Evolutionary conservation across 1,140 invertebrate genomes (phyloP), one percentile per base, ranked within the genome.

Genomic region (Armadillidium nasatum): DNA sequence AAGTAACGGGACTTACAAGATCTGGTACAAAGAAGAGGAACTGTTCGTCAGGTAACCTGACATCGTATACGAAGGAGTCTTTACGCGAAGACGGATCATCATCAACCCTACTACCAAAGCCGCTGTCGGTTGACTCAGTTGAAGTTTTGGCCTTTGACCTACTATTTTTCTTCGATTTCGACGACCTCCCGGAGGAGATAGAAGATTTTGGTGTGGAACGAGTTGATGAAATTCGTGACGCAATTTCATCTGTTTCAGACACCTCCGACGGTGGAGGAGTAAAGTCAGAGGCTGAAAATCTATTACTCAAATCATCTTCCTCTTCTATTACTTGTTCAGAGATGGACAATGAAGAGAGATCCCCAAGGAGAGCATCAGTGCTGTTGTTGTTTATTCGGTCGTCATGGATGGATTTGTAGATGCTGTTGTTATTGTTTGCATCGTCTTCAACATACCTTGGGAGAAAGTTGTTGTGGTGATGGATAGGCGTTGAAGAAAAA

Each of bases 1-100:
- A 33, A 33, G 33, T 33, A 6, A 6, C 22, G 21, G n/a, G 50
- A 79, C 78, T 80, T 76, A 80, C 79, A 33, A 80, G 77, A 72
- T 80, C 79, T 66, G 79, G 79, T 4, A 80, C 79, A 72, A 80
- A 78, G 77, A 80, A 78, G 9, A 80, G 75, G 72, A 80, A 76
- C 75, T 80, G 77, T 23, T 80, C 79, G 76, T 78, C 77, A 7
- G 75, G 76, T 66, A 80, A 74, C 73, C 77, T 78, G 72, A 80
- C 79, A 44, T 80, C 79, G 43, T 80, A 80, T n/a, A 80, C 75
- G 73, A 78, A 80, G 67, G 74, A 76, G 71, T 80, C 73, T 75
- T 80, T 80, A 4, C 73, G 54, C 21, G 19, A 13, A 15, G 11
- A 44, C 4, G 11, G 3, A 13, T 60, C 50, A 13, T 60, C 50